Base-by-base conservation (phyloP, 2,113 vertebrate species). In the Nesoenas mayeri region DNA sequence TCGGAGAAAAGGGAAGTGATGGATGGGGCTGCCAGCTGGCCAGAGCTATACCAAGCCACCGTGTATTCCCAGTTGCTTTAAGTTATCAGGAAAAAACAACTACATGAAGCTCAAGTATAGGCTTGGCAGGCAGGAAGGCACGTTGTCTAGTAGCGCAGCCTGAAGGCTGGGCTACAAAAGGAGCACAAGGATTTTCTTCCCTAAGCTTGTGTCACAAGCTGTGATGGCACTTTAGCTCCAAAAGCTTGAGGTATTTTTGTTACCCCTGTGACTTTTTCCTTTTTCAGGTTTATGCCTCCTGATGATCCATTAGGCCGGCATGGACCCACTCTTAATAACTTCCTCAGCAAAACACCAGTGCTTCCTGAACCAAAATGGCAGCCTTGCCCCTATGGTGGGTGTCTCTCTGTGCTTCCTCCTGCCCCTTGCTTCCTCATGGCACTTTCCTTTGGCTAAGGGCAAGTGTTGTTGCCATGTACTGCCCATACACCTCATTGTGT, bases 261-360 rank as follows among this genome's bases (percentile, higher is more conserved):
- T 70, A 65, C 18, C 62, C 22, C 44, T 12, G 0, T 82, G 56
- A 32, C 40, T 83, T 57, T 47, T 54, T 60, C 75, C 66, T 88
- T 94, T 97, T 94, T 71, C 91, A 99, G 99, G 96, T 99, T 99
- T 95, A 99, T 99, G 99, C 99, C 99, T 95, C 99, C 99, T 1
- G 99, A 99, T n/a, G 99, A 99, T 75, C 99, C 99, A 0, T 83
- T 99, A 91, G 99, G 99, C 34, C 98, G 99, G 84, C 98, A 98
- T 0, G 99, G 99, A 54, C 99, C 99, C 74, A 98, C 98, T 21
- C 98, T 99, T 34, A 98, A 95, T 79, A 98, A 98, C 84, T 99
- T 99, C 71, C 98, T 99, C 80, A 98, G 98, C 84, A 98, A 97
- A 93, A 98, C 97, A 73, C 98, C 98, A 2, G 97, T 97, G 90